Base-by-base conservation (phyloP, 2,113 vertebrate genomes). In the Thinocorus orbignyianus region DNA sequence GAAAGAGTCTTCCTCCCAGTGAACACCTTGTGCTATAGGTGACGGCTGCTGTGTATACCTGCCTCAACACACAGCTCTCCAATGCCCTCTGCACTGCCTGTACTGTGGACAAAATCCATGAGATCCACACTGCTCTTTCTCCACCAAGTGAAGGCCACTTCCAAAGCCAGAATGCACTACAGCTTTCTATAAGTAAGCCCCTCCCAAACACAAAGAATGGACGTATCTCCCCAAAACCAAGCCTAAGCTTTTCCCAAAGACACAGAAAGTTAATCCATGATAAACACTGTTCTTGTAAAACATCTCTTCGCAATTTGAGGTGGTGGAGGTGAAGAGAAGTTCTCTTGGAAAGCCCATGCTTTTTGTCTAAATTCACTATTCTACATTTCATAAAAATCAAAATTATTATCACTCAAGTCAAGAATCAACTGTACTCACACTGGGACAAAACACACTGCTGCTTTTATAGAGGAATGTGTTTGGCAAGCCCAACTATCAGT, bases 1-100 rank as follows among this genome's bases (percentile, higher is more conserved):
- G 58, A n/a, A 84, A 80, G 12, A 61, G 22, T 31, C 13, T 81
- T 66, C 60, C 16, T 83, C 52, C 35, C 25, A 54, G 26, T 2
- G 0, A 79, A 49, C 18, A 55, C 13, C 57, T 48, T n/a, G 23
- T 0, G 0, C 18, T 68, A 11, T 1, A 70, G 35, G 17, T 35
- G 72, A 84, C 60, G 31, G 39, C 39, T 80, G 35, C 65, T n/a
- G 13, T 17, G 6, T 35, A 33, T 9, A 51, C 18, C 35, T 60
- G 18, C 68, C 73, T 33, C 68, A 58, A 51, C 17, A 64, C 54
- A 44, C 8, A 51, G 52, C 19, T 83, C 54, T 81, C 62, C 62
- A 48, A 11, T 5, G n/a, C 33, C 44, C 18, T 52, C 69, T 42
- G 48, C 8, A 20, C 42, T 23, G 8, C 73, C 52, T 19, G 15